Percentiles rank a stretch among this genome's conserved stretches.
These are phyloP conservation scores for Druon quercuslanigerum DNA, from an alignment of 1,140 invertebrate species.

Conservation along the genomic window DNA sequence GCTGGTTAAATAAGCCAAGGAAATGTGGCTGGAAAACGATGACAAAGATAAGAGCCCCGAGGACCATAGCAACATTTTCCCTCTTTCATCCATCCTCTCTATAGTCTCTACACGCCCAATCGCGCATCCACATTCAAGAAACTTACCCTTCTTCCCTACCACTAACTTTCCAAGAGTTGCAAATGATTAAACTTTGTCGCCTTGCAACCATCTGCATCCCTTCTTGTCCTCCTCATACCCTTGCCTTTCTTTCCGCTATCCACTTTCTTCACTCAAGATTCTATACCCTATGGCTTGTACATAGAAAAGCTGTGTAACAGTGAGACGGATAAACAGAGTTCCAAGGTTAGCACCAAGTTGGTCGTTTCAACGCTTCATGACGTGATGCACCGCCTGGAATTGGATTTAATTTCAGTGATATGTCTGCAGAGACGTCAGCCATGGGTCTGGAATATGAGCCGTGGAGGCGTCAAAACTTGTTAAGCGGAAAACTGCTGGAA, in stretches of 20 bases:
- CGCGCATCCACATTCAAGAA: neutral
- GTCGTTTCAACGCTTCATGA: slow-evolving; percentile 1
- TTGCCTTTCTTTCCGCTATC: neutral
- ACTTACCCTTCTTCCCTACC: slow-evolving; percentile 5
- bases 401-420: slow-evolving; percentile 31
- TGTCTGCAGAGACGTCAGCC: slow-evolving; percentile 15
- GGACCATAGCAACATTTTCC: slow-evolving; percentile 19
- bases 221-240: neutral
- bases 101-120: neutral
- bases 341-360: slow-evolving; percentile 12
- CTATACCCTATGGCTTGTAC: neutral
- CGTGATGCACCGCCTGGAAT: slow-evolving; percentile 15
- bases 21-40: slow-evolving; percentile 9
- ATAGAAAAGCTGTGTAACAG: neutral
- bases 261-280: neutral
- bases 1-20: slow-evolving; percentile 16
- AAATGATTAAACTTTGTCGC: slow-evolving; percentile 26
- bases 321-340: slow-evolving; percentile 24
- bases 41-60: slow-evolving; percentile 20
- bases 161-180: slow-evolving; percentile 9
- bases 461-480: slow-evolving; percentile 17
- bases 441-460: slow-evolving; percentile 14
- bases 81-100: neutral
- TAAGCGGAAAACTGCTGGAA: slow-evolving; percentile 5
- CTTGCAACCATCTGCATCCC: slow-evolving; percentile 15